These are phyloP conservation scores for Indicator indicator DNA, from an alignment of 2,113 vertebrate species.

Conservation along the genomic window DNA sequence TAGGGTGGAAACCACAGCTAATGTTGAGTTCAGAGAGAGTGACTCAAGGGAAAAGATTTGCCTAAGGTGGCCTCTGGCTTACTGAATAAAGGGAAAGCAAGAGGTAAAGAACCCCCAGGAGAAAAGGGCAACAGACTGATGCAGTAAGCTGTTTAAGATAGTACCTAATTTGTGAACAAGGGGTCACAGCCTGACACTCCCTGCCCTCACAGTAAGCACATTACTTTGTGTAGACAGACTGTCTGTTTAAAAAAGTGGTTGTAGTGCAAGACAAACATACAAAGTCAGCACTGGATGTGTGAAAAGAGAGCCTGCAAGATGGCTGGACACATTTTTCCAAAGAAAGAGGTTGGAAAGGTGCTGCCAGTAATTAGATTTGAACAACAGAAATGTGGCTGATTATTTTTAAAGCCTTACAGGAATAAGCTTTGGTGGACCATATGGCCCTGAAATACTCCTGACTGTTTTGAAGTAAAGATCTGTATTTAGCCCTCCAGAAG, in stretches of 20 bases:
- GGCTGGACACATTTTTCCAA: background rate
- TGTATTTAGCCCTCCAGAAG: background rate
- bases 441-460: background rate
- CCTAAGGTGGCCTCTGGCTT: background rate
- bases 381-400: background rate
- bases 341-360: background rate
- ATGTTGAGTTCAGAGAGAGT: background rate
- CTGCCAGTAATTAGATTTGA: background rate
- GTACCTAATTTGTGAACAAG: background rate
- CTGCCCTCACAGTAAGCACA: background rate
- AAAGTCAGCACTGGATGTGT: background rate
- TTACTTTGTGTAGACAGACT: background rate
- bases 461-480: background rate
- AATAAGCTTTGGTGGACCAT: background rate
- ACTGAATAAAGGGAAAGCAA: background rate
- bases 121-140: background rate
- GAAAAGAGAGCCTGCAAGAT: background rate
- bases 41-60: background rate
- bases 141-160: background rate
- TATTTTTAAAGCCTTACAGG: background rate
- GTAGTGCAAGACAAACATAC: background rate
- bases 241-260: background rate
- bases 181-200: background rate
- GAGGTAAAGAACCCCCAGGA: background rate
- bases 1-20: background rate